These are phyloP conservation scores for Melipona beecheii DNA, from an alignment of 2,888 invertebrate genomes.

Conservation along the genomic window DNA sequence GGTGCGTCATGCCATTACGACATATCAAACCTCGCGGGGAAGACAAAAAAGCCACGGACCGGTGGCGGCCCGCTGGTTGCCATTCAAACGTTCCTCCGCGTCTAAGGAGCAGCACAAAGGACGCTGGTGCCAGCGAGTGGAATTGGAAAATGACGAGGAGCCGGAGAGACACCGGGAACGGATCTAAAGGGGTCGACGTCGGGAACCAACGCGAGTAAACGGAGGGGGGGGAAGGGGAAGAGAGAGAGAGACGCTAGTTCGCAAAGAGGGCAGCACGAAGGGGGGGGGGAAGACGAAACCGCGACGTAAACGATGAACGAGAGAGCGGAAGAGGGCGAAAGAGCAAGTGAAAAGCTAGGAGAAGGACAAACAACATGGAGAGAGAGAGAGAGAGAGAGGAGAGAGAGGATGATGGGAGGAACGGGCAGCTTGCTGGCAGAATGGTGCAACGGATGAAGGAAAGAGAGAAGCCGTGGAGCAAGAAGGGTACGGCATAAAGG, in stretches of 20 bases:
- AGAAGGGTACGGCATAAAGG: slow-evolving; percentile 76
- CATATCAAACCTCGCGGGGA: slow-evolving; percentile 67
- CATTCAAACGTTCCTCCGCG: slow-evolving; percentile 72
- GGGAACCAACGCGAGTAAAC: slow-evolving; percentile 17
- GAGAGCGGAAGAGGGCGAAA: background rate
- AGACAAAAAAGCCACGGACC: slow-evolving; percentile 64
- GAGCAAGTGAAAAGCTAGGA: background rate
- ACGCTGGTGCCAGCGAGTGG: slow-evolving; percentile 67
- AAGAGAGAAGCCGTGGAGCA: slow-evolving; percentile 41
- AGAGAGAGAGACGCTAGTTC: background rate
- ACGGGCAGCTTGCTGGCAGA: slow-evolving; percentile 22
- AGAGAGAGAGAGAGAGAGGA: slow-evolving; percentile 49
- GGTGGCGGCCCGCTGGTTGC: slow-evolving; percentile 66
- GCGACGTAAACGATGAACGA: slow-evolving; percentile 1
- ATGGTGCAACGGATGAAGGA: slow-evolving; percentile 69
- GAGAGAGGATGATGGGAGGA: slow-evolving; percentile 58
- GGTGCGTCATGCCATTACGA: slow-evolving; percentile 67
- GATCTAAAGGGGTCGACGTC: slow-evolving; percentile 59
- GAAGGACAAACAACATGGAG: slow-evolving; percentile 45
- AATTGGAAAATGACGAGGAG: slow-evolving; percentile 74
- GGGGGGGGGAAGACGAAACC: background rate
- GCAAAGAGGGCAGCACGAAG: background rate
- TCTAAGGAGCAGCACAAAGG: slow-evolving; percentile 72
- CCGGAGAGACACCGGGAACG: slow-evolving; percentile 51
- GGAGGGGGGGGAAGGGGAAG: background rate